Evolutionary conservation across 2,797 vertebrate genomes (phyloP).

Genomic region (Cetoscarus ocellatus): DNA sequence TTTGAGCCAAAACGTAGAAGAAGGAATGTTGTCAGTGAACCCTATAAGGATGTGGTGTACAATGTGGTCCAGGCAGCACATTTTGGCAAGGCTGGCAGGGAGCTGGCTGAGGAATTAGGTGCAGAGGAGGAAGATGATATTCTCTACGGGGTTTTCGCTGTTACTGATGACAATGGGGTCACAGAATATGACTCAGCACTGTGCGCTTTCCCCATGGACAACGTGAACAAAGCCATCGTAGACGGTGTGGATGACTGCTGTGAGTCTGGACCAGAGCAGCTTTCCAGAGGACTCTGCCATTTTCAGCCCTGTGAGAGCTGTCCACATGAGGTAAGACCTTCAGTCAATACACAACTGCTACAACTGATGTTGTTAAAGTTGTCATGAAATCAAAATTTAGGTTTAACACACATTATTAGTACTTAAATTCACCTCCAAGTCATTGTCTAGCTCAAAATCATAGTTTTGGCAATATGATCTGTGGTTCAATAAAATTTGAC

Average conservation of each 20-base stretch:
- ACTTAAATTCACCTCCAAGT: too few relatives aligned
- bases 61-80: slow-evolving; percentile 92
- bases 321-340: slow-evolving; percentile 89
- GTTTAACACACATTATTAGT: too few relatives aligned
- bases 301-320: slow-evolving; percentile 91
- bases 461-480: too few relatives aligned
- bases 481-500: too few relatives aligned
- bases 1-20: slow-evolving; percentile 89
- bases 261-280: slow-evolving; percentile 70
- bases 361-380: not conserved
- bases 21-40: slow-evolving; percentile 62
- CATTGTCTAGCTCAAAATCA: too few relatives aligned
- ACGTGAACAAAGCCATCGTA: slow-evolving; percentile 87
- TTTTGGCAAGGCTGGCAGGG: slow-evolving; percentile 82
- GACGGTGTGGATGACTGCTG: slow-evolving; percentile 91
- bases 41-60: slow-evolving; percentile 84
- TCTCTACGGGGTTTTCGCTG: slow-evolving; percentile 90
- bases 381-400: too few relatives aligned
- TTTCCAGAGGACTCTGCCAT: slow-evolving; percentile 89
- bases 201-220: slow-evolving; percentile 91
- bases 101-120: slow-evolving; percentile 88
- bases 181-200: slow-evolving; percentile 86
- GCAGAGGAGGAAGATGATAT: slow-evolving; percentile 84
- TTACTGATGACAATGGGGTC: slow-evolving; percentile 75
- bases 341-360: slow-evolving; percentile 2